phyloP scores from a whole-genome alignment of 2,113 vertebrate species.

The Ctenodactylus gundi region DNA sequence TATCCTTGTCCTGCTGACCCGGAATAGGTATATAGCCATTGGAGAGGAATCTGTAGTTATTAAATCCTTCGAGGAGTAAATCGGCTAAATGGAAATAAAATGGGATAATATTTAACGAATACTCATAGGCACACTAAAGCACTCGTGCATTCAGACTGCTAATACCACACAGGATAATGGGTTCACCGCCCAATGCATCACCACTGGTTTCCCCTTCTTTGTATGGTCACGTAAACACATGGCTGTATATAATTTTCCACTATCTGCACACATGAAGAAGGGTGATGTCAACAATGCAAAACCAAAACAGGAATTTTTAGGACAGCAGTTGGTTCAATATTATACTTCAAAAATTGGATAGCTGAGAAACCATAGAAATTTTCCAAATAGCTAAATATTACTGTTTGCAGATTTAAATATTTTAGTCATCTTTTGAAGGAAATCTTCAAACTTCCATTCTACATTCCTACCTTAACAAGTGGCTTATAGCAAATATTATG shows the following conservation, averaged over 20 bases:
- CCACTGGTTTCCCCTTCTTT: not conserved
- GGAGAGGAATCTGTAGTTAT: conserved; percentile 96
- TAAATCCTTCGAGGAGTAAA: conserved; percentile 94
- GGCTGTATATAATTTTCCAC: not conserved
- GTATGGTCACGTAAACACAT: not conserved
- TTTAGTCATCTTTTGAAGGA: not conserved
- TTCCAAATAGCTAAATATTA: not conserved
- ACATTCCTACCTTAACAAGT: not conserved
- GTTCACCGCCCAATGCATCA: not conserved
- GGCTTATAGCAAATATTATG: not conserved
- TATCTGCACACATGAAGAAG: not conserved
- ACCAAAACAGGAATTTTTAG: not conserved
- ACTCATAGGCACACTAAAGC: not conserved
- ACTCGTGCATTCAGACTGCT: not conserved
- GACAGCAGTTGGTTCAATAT: not conserved
- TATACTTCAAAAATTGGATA: not conserved
- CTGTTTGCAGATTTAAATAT: not conserved
- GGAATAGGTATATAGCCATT: conserved; percentile 98
- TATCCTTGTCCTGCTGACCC: conserved; percentile 98
- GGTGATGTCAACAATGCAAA: not conserved
- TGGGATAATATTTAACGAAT: not conserved
- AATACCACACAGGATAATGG: not conserved
- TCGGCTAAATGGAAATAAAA: conserved; percentile 85
- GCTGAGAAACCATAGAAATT: not conserved
- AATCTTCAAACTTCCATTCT: not conserved